Evolutionary conservation across 2,113 vertebrate species (phyloP).

Genomic region (Alexandromys fortis): DNA sequence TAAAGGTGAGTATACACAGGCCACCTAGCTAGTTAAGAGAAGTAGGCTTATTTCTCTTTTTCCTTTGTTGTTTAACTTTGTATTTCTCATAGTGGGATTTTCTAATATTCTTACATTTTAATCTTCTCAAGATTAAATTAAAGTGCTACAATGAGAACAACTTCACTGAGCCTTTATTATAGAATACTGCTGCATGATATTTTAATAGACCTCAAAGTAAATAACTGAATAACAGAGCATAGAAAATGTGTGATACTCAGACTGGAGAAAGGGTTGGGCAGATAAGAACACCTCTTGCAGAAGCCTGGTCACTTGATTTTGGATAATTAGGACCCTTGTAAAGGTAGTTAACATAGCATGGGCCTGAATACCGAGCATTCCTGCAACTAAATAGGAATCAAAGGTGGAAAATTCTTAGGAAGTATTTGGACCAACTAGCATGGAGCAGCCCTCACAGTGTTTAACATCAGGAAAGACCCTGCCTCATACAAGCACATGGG

Average conservation of each 20-base stretch:
- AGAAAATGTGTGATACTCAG: neutral
- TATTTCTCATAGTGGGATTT: neutral
- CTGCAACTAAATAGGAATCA: neutral
- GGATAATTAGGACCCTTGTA: neutral
- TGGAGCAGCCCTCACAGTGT: neutral
- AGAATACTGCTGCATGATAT: constrained; percentile 43
- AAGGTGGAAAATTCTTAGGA: neutral
- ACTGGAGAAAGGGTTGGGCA: no score
- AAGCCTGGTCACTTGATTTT: neutral
- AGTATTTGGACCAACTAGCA: neutral
- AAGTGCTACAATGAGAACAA: neutral
- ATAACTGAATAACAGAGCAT: constrained; percentile 3
- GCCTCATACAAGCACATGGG: neutral
- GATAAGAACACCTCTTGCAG: neutral
- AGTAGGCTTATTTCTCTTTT: neutral
- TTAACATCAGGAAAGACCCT: neutral
- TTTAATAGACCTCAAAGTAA: constrained; percentile 22
- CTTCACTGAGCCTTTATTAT: constrained; percentile 47
- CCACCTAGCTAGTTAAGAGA: neutral
- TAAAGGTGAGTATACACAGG: neutral
- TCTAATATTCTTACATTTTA: neutral
- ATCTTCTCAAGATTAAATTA: constrained; percentile 48
- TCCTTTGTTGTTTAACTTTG: neutral
- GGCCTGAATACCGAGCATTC: neutral
- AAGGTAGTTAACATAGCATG: no score